Evolutionary conservation across 2,113 vertebrate genomes (phyloP).

Genomic region (Lampris incognitus): DNA sequence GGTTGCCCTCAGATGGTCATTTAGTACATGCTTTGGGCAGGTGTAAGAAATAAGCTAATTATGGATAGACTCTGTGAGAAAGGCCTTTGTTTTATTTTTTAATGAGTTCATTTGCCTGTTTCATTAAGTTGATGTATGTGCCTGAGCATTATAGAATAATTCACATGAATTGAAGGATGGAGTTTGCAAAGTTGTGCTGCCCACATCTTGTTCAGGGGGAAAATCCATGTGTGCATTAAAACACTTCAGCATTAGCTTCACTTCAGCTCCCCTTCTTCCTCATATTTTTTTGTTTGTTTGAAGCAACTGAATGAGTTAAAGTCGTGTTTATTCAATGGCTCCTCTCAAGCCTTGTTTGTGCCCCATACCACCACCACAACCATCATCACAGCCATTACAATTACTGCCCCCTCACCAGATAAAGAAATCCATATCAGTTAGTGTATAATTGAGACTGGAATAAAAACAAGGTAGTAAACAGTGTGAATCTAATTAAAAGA

Average conservation of each 20-base stretch:
- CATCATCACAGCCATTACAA: slow-evolving; percentile 55
- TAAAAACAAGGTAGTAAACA: slow-evolving; percentile 74
- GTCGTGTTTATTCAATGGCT: slow-evolving; percentile 1
- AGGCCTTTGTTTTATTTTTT: slow-evolving; percentile 69
- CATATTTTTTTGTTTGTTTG: slow-evolving; percentile 45
- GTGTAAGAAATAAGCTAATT: slow-evolving; percentile 73
- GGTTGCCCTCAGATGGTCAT: slow-evolving; percentile 63
- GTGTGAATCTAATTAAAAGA: slow-evolving; percentile 86
- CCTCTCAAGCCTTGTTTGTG: slow-evolving; percentile 19
- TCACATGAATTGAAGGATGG: slow-evolving; percentile 59
- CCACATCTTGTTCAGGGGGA: slow-evolving; percentile 57
- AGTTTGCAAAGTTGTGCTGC: slow-evolving; percentile 69
- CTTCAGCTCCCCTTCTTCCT: slow-evolving; percentile 21
- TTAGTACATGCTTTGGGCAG: slow-evolving; percentile 68
- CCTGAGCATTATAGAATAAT: slow-evolving; percentile 73
- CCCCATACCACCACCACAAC: slow-evolving; percentile 39
- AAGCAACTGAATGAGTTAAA: no score
- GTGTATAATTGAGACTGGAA: slow-evolving; percentile 74
- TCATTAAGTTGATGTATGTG: slow-evolving; percentile 84
- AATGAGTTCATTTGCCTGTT: slow-evolving; percentile 86
- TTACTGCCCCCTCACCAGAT: slow-evolving; percentile 50
- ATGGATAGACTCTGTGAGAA: slow-evolving; percentile 67
- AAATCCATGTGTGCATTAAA: slow-evolving; percentile 59
- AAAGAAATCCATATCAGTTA: slow-evolving; percentile 68
- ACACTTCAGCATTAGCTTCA: slow-evolving; percentile 30